Evolutionary conservation across 2,888 invertebrate genomes (phyloP), one percentile per base, ranked within the genome.

Genomic region (Pheosia tremula): DNA sequence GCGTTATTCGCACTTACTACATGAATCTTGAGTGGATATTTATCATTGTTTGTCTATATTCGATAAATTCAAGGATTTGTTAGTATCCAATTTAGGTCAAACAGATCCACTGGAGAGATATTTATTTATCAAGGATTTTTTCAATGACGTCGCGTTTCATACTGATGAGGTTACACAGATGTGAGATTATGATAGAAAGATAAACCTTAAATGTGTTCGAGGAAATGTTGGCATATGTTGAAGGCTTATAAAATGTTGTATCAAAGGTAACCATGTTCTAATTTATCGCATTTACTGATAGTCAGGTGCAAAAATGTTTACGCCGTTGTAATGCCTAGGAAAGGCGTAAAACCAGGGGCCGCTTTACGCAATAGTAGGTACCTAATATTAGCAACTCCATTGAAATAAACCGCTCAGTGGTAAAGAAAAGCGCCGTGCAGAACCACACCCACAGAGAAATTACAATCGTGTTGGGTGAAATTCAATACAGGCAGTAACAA

Each of bases 11-110:
- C 39, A 50, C 53, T 58, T 63, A 59, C 52, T 62, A 63, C 64
- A 62, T 62, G 67, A 68, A 69, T 58, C 59, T 58, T 53, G 43
- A 76, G 71, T 74, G 59, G 69, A 66, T 71, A 68, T 74, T 79
- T 82, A 81, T 82, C 79, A 67, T 61, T 83, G 80, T 77, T 83
- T 80, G 78, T 79, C 71, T 83, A 73, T 75, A 80, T 74, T 85
- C 83, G 89, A 91, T 91, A 87, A 88, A 82, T 77, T 85, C 91
- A 91, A 92, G 91, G 92, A 87, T 91, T 79, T 78, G 77, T 82
- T 82, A 80, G 74, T 78, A 73, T 80, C 79, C 63, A 72, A 90
- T 86, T 87, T 90, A 82, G 91, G 92, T 91, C 91, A 90, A 74
- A 78, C 81, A 84, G 90, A 90, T 90, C 80, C 77, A 79, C 77